phyloP scores from a whole-genome alignment of 2,797 vertebrate genomes.

The Melanotaenia parkinsoni region DNA sequence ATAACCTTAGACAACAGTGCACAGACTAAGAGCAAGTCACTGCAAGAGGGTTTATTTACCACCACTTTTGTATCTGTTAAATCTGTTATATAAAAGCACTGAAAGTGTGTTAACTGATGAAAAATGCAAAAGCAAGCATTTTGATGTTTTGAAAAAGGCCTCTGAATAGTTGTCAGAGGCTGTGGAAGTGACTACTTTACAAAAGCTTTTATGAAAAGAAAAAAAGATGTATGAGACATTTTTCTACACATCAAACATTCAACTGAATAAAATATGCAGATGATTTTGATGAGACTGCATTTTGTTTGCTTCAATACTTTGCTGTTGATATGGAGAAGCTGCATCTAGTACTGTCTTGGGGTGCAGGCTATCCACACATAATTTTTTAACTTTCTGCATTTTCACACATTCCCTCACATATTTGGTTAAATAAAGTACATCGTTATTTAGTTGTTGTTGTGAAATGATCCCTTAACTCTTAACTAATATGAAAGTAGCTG shows the following conservation, averaged over 20 bases:
- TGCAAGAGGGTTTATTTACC: conserved; percentile 25
- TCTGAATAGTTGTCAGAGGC: not conserved
- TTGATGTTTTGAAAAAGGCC: not conserved
- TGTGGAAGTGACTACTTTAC: not conserved
- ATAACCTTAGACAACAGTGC: conserved; percentile 24
- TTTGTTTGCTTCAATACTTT: not conserved
- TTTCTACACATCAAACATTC: not conserved
- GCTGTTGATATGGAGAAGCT: not conserved
- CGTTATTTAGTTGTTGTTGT: not conserved
- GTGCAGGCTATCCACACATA: not conserved
- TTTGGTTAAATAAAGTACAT: not conserved
- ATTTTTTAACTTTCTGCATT: not conserved
- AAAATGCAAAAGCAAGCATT: not conserved
- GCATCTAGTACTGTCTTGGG: not conserved
- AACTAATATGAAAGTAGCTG: not conserved
- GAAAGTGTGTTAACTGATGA: not conserved
- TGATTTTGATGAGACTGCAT: not conserved
- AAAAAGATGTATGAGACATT: not conserved
- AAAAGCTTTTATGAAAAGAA: not conserved
- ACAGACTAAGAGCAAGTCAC: conserved; percentile 10
- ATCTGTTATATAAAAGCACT: not conserved
- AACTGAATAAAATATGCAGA: not conserved
- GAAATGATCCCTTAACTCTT: too few relatives aligned
- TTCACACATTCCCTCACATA: not conserved
- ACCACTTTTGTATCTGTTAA: conserved; percentile 10